A percentile compares a stretch with the other conserved stretches of the same genome.
phyloP scores from a whole-genome alignment of 1,140 invertebrate genomes.

The Gonatopus flavifemur region DNA sequence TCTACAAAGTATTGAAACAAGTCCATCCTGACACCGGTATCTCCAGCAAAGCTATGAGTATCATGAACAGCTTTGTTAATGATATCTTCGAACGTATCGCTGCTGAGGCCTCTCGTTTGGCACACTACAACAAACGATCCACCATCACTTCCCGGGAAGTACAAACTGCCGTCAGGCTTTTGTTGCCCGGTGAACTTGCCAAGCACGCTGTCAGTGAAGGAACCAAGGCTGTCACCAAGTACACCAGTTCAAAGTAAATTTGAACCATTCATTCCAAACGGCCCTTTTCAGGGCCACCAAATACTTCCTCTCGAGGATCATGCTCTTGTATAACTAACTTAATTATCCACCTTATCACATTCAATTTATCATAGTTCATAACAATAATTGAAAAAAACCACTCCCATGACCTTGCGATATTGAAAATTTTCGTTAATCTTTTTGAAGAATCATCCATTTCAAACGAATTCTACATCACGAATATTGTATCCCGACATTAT shows the following conservation, averaged over 20 bases:
- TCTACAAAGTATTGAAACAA: conserved; percentile 73
- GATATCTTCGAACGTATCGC: conserved; percentile 73
- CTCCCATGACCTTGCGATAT: too few relatives aligned
- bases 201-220: conserved; percentile 64
- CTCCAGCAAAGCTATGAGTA: conserved; percentile 64
- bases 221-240: conserved; percentile 65
- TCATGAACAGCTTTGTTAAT: conserved; percentile 67
- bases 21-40: conserved; percentile 72
- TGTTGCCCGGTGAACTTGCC: conserved; percentile 63
- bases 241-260: conserved; percentile 59
- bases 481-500: too few relatives aligned
- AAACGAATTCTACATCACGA: too few relatives aligned
- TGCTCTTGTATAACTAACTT: too few relatives aligned
- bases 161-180: conserved; percentile 54
- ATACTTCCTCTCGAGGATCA: too few relatives aligned
- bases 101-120: conserved; percentile 68
- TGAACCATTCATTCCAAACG: conserved; percentile 23
- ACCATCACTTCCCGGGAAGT: conserved; percentile 27
- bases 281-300: conserved; percentile 44
- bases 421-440: too few relatives aligned
- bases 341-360: too few relatives aligned
- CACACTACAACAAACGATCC: conserved; percentile 68
- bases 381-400: too few relatives aligned
- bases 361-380: too few relatives aligned
- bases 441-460: too few relatives aligned